Evolutionary conservation across 2,797 vertebrate genomes (phyloP).

Genomic region (Coilia nasus): DNA sequence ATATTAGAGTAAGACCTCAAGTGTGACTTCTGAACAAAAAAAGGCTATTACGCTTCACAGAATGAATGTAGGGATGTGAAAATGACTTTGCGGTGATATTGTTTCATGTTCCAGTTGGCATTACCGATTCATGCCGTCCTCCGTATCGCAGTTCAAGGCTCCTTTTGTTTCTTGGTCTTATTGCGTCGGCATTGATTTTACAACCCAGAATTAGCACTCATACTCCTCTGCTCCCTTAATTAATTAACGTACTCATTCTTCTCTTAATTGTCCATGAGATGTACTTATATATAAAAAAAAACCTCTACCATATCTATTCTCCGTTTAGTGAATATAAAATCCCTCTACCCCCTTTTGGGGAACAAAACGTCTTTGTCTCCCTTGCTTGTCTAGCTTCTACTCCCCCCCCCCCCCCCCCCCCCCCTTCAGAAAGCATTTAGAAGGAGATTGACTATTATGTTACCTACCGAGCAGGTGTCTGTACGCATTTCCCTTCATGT

Average conservation of each 20-base stretch:
- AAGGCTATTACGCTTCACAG: conserved; percentile 69
- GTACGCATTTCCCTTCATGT: conserved; percentile 11
- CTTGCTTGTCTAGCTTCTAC: not conserved
- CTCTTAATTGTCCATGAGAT: conserved; percentile 43
- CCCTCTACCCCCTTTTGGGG: conserved; percentile 46
- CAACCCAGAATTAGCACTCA: conserved; percentile 56
- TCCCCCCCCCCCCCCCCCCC: not conserved
- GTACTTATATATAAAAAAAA: conserved; percentile 24
- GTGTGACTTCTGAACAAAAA: conserved; percentile 63
- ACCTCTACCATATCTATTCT: conserved; percentile 55
- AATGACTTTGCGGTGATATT: conserved; percentile 66
- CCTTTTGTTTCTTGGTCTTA: conserved; percentile 57
- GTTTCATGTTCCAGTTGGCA: conserved; percentile 65
- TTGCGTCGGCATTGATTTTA: conserved; percentile 56
- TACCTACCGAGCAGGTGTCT: conserved; percentile 2
- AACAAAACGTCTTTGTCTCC: conserved; percentile 40
- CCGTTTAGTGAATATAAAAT: conserved; percentile 52
- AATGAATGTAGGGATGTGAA: conserved; percentile 72
- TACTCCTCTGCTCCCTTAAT: conserved; percentile 58
- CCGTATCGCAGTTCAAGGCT: conserved; percentile 54
- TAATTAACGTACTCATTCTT: conserved; percentile 61
- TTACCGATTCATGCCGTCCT: conserved; percentile 55
- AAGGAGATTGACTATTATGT: conserved; percentile 23
- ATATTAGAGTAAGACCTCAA: conserved; percentile 73
- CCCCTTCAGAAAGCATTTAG: conserved; percentile 8